Evolutionary conservation across 2,797 vertebrate genomes (phyloP).

Genomic region (Pteronotus mesoamericanus): DNA sequence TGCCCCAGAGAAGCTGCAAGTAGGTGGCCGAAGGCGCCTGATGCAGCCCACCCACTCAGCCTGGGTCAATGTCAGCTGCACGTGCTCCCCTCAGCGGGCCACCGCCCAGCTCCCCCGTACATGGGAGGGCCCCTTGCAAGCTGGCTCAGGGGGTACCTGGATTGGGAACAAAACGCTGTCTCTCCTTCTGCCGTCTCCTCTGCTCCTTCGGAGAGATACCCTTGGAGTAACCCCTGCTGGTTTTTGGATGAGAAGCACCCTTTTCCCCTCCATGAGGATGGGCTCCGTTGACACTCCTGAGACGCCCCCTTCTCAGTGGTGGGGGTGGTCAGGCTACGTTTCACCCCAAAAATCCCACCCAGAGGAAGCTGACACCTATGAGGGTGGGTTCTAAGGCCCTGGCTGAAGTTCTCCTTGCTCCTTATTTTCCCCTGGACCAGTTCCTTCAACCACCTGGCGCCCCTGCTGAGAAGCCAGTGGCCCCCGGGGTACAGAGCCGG

Average conservation of each 20-base stretch:
- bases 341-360: neutral
- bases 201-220: neutral
- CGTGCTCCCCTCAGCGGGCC: rapidly evolving
- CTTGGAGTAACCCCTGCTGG: neutral
- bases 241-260: neutral
- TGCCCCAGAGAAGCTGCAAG: neutral
- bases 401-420: neutral
- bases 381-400: neutral
- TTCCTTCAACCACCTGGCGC: neutral
- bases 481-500: too few relatives aligned
- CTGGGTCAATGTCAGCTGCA: neutral
- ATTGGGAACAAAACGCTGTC: neutral
- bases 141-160: neutral
- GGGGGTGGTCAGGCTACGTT: neutral
- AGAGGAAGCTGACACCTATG: neutral
- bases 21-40: too few relatives aligned
- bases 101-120: neutral
- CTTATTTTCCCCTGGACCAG: neutral
- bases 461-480: neutral
- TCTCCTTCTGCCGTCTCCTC: neutral
- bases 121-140: too few relatives aligned
- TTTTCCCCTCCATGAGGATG: neutral
- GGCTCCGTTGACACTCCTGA: neutral
- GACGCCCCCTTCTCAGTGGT: neutral
- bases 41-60: neutral